These are phyloP conservation scores for Agrochola lota DNA, from an alignment of 2,888 invertebrate genomes.

Conservation along the genomic window DNA sequence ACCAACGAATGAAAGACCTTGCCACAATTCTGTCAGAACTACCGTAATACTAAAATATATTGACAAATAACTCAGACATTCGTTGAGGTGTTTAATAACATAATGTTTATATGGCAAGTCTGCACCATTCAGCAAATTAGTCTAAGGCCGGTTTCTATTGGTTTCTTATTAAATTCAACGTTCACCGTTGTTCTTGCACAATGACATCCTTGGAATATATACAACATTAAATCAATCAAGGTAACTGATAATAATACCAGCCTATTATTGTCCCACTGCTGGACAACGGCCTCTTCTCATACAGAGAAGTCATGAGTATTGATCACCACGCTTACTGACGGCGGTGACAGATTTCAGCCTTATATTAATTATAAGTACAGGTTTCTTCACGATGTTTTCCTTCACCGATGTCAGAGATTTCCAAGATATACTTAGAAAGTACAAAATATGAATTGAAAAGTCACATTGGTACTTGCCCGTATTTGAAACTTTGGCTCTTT, in stretches of 20 bases:
- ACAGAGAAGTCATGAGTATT: background rate
- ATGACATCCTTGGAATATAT: slow-evolving; percentile 72
- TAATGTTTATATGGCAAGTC: slow-evolving; percentile 34
- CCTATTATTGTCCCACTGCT: background rate
- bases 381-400: background rate
- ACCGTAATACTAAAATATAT: slow-evolving; percentile 23
- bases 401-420: background rate
- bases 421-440: no score
- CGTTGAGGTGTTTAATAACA: slow-evolving; percentile 35
- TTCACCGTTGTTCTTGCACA: slow-evolving; percentile 76
- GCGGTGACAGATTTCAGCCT: background rate
- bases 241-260: slow-evolving; percentile 17
- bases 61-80: slow-evolving; percentile 32
- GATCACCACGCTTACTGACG: background rate
- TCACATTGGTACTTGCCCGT: background rate
- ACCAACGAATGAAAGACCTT: slow-evolving; percentile 46
- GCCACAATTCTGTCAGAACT: slow-evolving; percentile 47
- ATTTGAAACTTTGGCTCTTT: slow-evolving; percentile 4
- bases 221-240: slow-evolving; percentile 24
- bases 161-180: slow-evolving; percentile 69
- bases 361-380: background rate
- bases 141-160: slow-evolving; percentile 61
- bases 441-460: background rate
- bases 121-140: slow-evolving; percentile 47
- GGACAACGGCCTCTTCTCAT: background rate